Evolutionary conservation across 2,797 vertebrate species (phyloP).

Genomic region (Prunella strophiata): DNA sequence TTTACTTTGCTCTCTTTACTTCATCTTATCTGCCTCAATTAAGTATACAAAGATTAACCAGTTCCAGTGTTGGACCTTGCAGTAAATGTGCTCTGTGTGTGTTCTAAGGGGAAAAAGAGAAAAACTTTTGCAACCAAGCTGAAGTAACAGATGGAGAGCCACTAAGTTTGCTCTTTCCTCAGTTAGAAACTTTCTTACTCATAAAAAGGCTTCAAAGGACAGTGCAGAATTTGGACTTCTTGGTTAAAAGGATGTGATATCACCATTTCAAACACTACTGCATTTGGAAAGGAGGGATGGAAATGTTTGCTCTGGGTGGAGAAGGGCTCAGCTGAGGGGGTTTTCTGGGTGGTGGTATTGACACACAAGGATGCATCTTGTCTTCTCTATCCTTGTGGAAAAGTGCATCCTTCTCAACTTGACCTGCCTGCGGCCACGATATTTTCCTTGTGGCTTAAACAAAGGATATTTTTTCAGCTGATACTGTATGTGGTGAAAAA

Average conservation of each 20-base stretch:
- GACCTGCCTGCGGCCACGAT: accelerated
- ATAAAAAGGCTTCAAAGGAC: neutral
- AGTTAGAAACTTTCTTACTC: slow-evolving; percentile 19
- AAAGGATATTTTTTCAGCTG: neutral
- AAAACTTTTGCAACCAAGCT: neutral
- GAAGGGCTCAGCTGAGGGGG: neutral
- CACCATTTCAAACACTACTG: neutral
- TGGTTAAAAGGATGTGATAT: neutral
- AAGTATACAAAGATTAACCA: neutral
- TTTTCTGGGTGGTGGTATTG: neutral
- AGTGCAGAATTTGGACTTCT: neutral
- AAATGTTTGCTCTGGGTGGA: neutral
- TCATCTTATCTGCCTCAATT: neutral
- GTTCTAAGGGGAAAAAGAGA: neutral
- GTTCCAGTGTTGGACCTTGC: neutral
- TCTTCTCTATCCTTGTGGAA: neutral
- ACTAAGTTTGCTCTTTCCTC: neutral
- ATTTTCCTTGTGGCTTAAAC: slow-evolving; percentile 33
- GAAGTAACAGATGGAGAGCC: neutral
- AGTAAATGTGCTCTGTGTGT: neutral
- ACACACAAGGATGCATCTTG: neutral
- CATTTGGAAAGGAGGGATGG: accelerated
- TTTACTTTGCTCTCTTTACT: neutral
- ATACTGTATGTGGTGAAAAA: neutral
- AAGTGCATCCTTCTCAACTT: neutral